A percentile compares a stretch with the other conserved stretches of the same genome.
These are phyloP conservation scores for Anguilla japonica DNA, from an alignment of 2,113 vertebrate genomes.

Conservation along the genomic window DNA sequence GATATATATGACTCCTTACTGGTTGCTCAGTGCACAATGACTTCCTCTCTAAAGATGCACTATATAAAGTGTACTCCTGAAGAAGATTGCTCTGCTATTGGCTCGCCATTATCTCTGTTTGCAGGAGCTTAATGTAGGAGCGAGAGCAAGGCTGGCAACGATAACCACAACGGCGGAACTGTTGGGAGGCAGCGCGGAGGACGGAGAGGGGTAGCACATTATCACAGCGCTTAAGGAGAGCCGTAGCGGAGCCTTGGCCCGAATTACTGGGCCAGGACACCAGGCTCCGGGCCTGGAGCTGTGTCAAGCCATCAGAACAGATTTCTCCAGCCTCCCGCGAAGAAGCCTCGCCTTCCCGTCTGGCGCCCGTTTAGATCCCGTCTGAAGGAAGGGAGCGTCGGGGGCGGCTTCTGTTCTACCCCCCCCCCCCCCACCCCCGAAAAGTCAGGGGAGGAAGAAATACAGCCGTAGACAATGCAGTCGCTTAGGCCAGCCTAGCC, in stretches of 20 bases:
- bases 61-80: not conserved
- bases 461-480: constrained; percentile 24
- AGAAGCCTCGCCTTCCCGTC: constrained; percentile 18
- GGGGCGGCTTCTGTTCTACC: constrained; percentile 27
- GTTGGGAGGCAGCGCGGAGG: not conserved
- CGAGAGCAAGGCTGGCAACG: not conserved
- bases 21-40: not conserved
- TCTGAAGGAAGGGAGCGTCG: constrained; percentile 1
- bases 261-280: constrained; percentile 22
- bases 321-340: constrained; percentile 20
- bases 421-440: constrained; percentile 27
- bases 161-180: not conserved
- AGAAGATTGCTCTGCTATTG: not conserved
- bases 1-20: not conserved
- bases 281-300: constrained; percentile 22
- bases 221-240: not conserved
- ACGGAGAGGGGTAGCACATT: not conserved
- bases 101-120: not conserved
- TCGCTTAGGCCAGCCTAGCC: constrained; percentile 10
- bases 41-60: not conserved
- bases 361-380: constrained; percentile 22
- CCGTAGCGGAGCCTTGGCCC: not conserved
- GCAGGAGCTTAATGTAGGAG: not conserved
- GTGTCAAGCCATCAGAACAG: constrained; percentile 30
- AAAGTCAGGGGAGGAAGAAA: constrained; percentile 33